Evolutionary conservation across 1,140 invertebrate species (phyloP), one percentile per base, ranked within the genome.

Genomic region (Trachymyrmex cornetzi): DNA sequence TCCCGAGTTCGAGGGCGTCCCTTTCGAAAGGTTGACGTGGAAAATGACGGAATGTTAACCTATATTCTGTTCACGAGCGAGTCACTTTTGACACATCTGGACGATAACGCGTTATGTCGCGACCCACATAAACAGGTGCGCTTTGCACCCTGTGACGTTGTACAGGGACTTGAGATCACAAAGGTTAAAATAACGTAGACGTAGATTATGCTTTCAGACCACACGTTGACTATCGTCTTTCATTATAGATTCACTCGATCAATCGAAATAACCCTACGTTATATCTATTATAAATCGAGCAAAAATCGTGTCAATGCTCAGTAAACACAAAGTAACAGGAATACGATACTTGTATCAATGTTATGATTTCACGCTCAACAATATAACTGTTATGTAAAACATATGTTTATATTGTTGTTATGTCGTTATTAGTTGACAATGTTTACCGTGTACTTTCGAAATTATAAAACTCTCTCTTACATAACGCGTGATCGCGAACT

Each of bases 91-190:
- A 82, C 80, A 82, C 80, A 81, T 16, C 66, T 34, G n/a, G n/a
- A 55, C 66, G 34, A 48, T 72, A 72, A 72, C 55, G 67, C 44
- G 44, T 48, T 22, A 57, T 9, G 16, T 27, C 22, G 67, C 80
- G 55, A 82, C 80, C 80, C 44, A 74, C 69, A 82, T 82, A 82
- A 82, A 82, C 80, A 74, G 80, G 53, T 74, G 80, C 44, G 67
- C 66, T 53, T 55, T 38, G 34, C 66, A 44, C 53, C 19, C 79
- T 59, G 66, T 50, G 50, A 81, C 67, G 66, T 38, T 44, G 67
- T 55, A 4, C 48, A 34, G 34, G 50, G 22, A 71, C 30, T 16
- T 14, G 77, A 81, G 48, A 67, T 57, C 48, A 27, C 27, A 30
- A 74, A 55, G 66, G 80, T 27, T 71, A 53, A 14, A 50, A 27